These are phyloP conservation scores for Trachemys scripta DNA, from an alignment of 2,113 vertebrate species.

Conservation along the genomic window DNA sequence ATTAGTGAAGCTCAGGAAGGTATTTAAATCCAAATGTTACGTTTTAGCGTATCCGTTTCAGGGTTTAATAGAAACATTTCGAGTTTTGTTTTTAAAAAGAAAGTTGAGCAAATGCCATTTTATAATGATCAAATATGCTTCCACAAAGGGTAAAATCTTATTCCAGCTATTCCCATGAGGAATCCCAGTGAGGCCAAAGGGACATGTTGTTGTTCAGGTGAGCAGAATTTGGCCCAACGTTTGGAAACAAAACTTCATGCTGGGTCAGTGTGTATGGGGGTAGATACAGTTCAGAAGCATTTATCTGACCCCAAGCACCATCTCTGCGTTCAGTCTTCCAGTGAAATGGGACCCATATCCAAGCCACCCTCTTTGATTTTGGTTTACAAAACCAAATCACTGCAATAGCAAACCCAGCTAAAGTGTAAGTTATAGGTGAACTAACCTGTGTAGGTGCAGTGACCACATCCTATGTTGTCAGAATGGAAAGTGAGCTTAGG, in stretches of 20 bases:
- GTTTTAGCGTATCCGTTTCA: background rate
- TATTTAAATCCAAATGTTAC: background rate
- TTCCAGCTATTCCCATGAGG: slow-evolving; percentile 26
- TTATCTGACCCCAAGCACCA: slow-evolving; percentile 61
- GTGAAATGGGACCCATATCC: background rate
- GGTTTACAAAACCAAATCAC: background rate
- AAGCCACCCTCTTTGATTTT: background rate
- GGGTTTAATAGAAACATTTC: background rate
- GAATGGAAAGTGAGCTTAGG: background rate
- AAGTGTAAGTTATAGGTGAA: background rate
- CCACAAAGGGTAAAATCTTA: slow-evolving; percentile 43
- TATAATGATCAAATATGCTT: slow-evolving; percentile 24
- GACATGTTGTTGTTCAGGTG: slow-evolving; percentile 54
- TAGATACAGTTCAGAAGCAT: slow-evolving; percentile 14
- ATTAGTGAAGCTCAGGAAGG: background rate
- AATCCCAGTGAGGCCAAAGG: slow-evolving; percentile 38
- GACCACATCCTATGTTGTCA: background rate
- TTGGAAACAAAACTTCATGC: slow-evolving; percentile 31
- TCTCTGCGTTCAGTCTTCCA: slow-evolving; percentile 20
- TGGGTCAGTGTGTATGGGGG: background rate
- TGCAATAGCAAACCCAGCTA: background rate
- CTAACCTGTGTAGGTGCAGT: background rate
- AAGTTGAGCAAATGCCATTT: slow-evolving; percentile 30
- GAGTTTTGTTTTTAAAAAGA: background rate
- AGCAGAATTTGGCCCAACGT: slow-evolving; percentile 48